These are phyloP conservation scores for Maccullochella peelii DNA, from an alignment of 2,113 vertebrate genomes.

Conservation along the genomic window DNA sequence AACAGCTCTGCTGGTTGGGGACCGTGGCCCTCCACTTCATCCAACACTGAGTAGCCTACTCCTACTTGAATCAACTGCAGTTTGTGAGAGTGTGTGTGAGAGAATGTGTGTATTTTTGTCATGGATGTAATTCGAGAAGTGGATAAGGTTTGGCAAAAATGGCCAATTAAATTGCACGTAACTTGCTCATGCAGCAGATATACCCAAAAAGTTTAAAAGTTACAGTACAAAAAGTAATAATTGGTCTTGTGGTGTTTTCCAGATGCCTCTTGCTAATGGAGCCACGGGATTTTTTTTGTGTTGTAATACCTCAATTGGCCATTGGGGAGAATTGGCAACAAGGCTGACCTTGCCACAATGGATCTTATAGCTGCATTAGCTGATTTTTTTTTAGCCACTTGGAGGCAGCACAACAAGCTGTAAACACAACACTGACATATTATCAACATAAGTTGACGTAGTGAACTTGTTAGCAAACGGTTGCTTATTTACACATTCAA, in stretches of 20 bases:
- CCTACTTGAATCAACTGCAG: background rate
- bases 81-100: background rate
- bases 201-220: background rate
- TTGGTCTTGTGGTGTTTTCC: background rate
- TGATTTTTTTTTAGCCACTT: background rate
- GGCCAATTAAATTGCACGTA: background rate
- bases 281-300: background rate
- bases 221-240: background rate
- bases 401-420: background rate
- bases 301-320: background rate
- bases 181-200: background rate
- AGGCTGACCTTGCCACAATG: background rate
- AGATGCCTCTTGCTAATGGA: background rate
- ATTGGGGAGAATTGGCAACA: background rate
- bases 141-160: background rate
- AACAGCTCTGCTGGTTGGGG: conserved; percentile 27
- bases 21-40: background rate
- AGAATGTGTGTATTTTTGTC: background rate
- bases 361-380: background rate
- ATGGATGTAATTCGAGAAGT: background rate
- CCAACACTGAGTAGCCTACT: conserved; percentile 8
- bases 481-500: background rate
- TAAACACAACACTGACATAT: background rate
- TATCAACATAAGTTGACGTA: background rate
- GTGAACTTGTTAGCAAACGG: background rate